Evolutionary conservation across 2,113 vertebrate genomes (phyloP), one percentile per base, ranked within the genome.

Genomic region (Rhizomys pruinosus): DNA sequence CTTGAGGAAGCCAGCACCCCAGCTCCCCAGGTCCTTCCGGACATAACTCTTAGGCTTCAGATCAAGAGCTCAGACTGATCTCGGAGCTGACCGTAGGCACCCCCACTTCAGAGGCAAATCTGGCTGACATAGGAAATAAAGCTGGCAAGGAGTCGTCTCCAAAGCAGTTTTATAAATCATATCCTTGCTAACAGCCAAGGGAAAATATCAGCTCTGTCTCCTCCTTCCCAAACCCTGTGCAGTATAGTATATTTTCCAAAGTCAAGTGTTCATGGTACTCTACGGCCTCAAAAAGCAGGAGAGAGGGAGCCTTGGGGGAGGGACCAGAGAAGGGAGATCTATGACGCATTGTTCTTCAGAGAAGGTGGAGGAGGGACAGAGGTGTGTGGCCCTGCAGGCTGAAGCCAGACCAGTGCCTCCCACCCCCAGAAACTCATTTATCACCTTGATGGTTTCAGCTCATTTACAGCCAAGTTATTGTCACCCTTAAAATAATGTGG

Each of bases 391-490:
- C 98, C 97, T 93, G 88, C 97, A 88, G 96, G 86, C 81, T 3
- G 74, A 93, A 97, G 95, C 97, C 94, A 69, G 90, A 94, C 92
- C 44, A 77, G 79, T 96, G 95, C 92, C 25, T 94, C 97, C 97
- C 97, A 97, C 80, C 97, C 97, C 97, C 97, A 97, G 97, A 98
- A 98, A 98, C 98, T 98, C 98, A 98, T 98, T 98, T 98, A 98
- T 98, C 98, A 98, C 97, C 96, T 91, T 97, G 98, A 98, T 98
- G 98, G 98, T 98, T 98, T 98, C 98, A 98, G 97, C 98, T 98
- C 98, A 98, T 98, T 98, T 98, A 96, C 97, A 98, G 98, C 98
- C 98, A 98, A 98, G 97, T 98, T 98, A 98, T 98, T 98, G 98
- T 98, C 98, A 98, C 98, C 97, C 97, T 98, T 98, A 98, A 98